Conservation (phyloP, 2,888 invertebrate species). For the Strigamia crassipes region DNA sequence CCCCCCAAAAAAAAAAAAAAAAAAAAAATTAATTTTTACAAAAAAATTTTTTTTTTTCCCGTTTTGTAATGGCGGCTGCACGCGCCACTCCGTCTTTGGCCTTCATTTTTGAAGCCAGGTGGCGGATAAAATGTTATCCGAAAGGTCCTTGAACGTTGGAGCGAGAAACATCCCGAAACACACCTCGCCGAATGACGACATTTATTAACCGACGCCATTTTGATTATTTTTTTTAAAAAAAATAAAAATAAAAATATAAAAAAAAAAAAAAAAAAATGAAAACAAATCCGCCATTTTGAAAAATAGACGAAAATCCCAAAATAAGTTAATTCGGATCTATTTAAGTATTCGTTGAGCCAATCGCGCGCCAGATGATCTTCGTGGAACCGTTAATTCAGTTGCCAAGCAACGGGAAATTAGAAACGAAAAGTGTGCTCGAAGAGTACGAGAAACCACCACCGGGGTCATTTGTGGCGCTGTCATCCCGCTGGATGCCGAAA, state of each 20-base stretch:
- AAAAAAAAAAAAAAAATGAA: not conserved
- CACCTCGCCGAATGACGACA: no score
- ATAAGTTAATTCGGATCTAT: no score
- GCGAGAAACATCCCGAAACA: no score
- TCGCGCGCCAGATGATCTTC: not conserved
- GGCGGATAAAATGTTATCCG: not conserved
- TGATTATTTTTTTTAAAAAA: no score
- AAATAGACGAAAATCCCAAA: no score
- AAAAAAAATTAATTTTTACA: no score
- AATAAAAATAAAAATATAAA: not conserved
- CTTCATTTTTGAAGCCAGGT: not conserved
- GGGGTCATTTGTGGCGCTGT: not conserved
- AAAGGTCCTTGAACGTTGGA: not conserved
- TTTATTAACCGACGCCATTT: no score
- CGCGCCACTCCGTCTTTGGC: no score
- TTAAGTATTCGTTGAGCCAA: not conserved
- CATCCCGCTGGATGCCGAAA: no score
- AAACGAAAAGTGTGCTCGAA: not conserved
- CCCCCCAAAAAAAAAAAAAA: no score
- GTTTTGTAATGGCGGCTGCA: no score
- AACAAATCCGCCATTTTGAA: not conserved
- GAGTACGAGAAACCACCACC: not conserved
- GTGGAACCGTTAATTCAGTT: slow-evolving; percentile 1
- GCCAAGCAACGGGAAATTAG: not conserved
- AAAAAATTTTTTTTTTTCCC: no score